Evolutionary conservation across 1,140 invertebrate genomes (phyloP).

Genomic region (Drosophila takahashii): DNA sequence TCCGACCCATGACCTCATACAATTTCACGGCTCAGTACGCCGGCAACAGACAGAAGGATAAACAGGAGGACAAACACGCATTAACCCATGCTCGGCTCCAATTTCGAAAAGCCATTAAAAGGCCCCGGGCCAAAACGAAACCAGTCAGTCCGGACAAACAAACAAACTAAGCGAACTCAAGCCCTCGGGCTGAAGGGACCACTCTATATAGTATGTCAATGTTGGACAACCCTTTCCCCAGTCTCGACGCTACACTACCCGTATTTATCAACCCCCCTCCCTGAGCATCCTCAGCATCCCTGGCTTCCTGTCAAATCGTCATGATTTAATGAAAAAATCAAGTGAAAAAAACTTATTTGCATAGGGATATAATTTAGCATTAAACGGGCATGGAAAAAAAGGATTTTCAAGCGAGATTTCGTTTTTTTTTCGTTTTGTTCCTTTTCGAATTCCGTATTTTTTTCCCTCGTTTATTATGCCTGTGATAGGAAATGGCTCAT

Average conservation of each 20-base stretch:
- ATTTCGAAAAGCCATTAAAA: constrained; percentile 58
- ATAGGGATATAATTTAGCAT: constrained; percentile 83
- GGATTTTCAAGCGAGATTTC: constrained; percentile 65
- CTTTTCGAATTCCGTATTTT: constrained; percentile 2
- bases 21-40: constrained; percentile 46
- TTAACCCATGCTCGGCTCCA: constrained; percentile 39
- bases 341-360: constrained; percentile 80
- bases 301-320: constrained; percentile 76
- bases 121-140: constrained; percentile 5
- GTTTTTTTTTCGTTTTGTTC: constrained; percentile 37
- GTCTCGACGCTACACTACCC: constrained; percentile 13
- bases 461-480: constrained; percentile 33
- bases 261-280: constrained; percentile 17
- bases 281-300: constrained; percentile 16
- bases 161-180: constrained; percentile 61
- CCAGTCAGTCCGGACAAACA: constrained; percentile 47
- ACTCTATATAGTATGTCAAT: constrained; percentile 3
- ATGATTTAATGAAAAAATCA: constrained; percentile 83
- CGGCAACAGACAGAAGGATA: constrained; percentile 14
- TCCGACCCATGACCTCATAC: constrained; percentile 44
- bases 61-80: constrained; percentile 29
- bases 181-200: constrained; percentile 25
- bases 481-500: constrained; percentile 69
- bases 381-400: constrained; percentile 73
- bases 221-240: constrained; percentile 45